Evolutionary conservation across 2,888 invertebrate species (phyloP).

Genomic region (Macrophya annulata): DNA sequence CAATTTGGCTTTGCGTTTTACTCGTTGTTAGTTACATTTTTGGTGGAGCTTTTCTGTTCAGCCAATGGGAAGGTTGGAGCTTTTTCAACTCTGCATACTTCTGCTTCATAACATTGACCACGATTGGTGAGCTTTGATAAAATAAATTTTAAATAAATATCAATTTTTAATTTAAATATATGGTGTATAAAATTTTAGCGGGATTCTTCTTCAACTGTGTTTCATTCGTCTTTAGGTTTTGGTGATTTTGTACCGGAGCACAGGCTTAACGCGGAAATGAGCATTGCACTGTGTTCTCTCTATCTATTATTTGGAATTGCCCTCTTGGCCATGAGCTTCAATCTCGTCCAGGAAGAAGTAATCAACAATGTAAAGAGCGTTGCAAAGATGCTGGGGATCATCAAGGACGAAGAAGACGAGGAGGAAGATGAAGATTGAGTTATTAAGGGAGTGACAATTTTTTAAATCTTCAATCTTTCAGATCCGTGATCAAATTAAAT

Average conservation of each 20-base stretch:
- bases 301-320: conserved; percentile 97
- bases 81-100: conserved; percentile 95
- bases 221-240: conserved; percentile 81
- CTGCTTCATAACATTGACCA: conserved; percentile 96
- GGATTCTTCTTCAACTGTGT: conserved; percentile 37
- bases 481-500: neutral
- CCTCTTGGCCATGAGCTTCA: conserved; percentile 97
- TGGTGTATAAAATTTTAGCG: neutral
- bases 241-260: conserved; percentile 96
- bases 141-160: neutral
- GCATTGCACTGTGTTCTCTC: conserved; percentile 93
- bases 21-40: conserved; percentile 94
- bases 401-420: conserved; percentile 87
- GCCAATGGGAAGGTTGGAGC: conserved; percentile 92
- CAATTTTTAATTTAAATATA: neutral
- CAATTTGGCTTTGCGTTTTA: conserved; percentile 94
- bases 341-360: conserved; percentile 96
- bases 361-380: conserved; percentile 93
- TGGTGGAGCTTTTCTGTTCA: conserved; percentile 93
- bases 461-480: conserved; percentile 11
- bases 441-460: conserved; percentile 1
- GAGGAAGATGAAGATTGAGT: conserved; percentile 81
- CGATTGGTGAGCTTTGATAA: conserved; percentile 83
- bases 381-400: conserved; percentile 92
- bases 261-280: conserved; percentile 82